Percentiles rank a stretch among this genome's conserved stretches.
phyloP scores from a whole-genome alignment of 2,797 vertebrate species.

The Enoplosus armatus region DNA sequence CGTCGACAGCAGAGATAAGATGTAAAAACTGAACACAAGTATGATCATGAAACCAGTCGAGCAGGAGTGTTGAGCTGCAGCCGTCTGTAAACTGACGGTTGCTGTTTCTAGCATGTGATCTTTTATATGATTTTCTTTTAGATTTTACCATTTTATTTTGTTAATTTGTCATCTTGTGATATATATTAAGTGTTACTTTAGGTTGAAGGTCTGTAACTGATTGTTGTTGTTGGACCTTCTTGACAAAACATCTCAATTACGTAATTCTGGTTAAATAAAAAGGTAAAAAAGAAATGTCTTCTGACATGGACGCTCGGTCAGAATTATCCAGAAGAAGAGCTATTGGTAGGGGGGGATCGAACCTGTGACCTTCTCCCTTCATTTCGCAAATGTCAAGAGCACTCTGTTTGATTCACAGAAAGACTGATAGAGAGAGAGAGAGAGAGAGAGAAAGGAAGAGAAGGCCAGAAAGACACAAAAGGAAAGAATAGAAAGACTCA shows the following conservation, averaged over 20 bases:
- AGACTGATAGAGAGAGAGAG: no score
- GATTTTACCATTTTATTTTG: neutral
- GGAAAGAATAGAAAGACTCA: slow-evolving; percentile 59
- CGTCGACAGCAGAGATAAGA: neutral
- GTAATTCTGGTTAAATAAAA: neutral
- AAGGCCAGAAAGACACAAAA: neutral
- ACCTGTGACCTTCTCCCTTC: neutral
- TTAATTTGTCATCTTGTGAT: neutral
- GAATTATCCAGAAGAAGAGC: neutral
- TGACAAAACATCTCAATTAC: neutral
- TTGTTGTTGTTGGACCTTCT: neutral
- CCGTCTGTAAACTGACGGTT: neutral
- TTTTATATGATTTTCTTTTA: no score
- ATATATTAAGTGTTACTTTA: neutral
- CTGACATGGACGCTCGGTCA: neutral
- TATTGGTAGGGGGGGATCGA: neutral
- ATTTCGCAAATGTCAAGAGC: neutral
- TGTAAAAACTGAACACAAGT: neutral
- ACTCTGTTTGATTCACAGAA: neutral
- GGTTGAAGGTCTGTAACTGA: no score
- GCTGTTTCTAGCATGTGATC: neutral
- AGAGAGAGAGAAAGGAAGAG: neutral
- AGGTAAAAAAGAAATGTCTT: neutral
- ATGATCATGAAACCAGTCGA: slow-evolving; percentile 5
- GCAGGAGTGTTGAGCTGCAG: slow-evolving; percentile 10